Conservation (phyloP, 1,140 invertebrate species). For the Dolichoris vasculosae region DNA sequence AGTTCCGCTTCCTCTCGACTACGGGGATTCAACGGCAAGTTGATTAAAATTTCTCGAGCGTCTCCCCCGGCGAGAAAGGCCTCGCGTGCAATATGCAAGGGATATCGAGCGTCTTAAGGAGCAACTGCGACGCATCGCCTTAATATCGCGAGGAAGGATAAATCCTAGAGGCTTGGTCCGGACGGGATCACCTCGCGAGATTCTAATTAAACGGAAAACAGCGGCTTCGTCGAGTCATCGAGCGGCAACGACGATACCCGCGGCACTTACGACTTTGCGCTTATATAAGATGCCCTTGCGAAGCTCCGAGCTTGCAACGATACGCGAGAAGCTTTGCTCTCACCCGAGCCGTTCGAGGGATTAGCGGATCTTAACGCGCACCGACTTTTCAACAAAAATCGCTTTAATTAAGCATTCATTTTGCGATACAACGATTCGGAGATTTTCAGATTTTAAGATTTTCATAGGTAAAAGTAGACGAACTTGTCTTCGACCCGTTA, state of each 20-base stretch:
- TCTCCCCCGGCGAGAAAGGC: not conserved
- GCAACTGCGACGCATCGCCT: slow-evolving; percentile 37
- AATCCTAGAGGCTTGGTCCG: slow-evolving; percentile 36
- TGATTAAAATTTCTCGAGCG: slow-evolving; percentile 45
- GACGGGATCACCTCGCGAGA: slow-evolving; percentile 49
- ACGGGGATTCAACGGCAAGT: not conserved
- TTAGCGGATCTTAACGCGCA: not conserved
- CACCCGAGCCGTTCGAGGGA: not conserved
- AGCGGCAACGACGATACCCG: slow-evolving; percentile 10
- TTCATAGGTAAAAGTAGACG: too few species aligned
- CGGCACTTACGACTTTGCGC: not conserved
- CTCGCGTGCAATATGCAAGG: slow-evolving; percentile 23
- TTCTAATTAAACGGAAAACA: slow-evolving; percentile 58
- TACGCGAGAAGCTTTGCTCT: not conserved
- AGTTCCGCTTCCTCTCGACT: not conserved
- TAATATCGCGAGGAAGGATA: slow-evolving; percentile 55
- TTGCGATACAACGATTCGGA: too few species aligned
- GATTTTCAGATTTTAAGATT: too few species aligned
- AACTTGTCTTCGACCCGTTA: too few species aligned
- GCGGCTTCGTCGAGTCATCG: slow-evolving; percentile 57
- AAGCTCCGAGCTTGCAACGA: not conserved
- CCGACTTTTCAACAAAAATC: too few species aligned
- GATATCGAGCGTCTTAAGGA: slow-evolving; percentile 14
- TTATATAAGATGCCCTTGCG: not conserved
- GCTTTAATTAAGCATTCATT: too few species aligned